phyloP scores from a whole-genome alignment of 2,113 vertebrate genomes.

The Ariopsis seemanni region DNA sequence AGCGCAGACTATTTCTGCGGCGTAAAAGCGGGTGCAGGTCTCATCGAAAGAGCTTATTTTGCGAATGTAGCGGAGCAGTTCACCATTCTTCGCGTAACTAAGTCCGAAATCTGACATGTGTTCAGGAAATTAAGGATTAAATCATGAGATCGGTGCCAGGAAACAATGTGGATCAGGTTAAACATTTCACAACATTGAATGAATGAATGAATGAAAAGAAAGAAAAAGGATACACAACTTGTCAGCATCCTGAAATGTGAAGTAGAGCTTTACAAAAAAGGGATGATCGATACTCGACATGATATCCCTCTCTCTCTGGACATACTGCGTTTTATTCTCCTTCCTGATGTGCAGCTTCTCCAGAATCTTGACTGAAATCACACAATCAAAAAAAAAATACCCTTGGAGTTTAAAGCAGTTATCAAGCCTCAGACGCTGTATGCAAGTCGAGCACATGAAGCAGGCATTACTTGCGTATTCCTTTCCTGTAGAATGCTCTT shows the following conservation, averaged over 20 bases:
- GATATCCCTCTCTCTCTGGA: slow-evolving; percentile 94
- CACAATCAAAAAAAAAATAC: slow-evolving; percentile 37
- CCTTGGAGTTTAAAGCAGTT: neutral
- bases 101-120: slow-evolving; percentile 90
- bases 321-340: slow-evolving; percentile 96
- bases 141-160: neutral
- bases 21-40: slow-evolving; percentile 97
- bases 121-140: slow-evolving; percentile 62
- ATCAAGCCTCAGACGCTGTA: neutral
- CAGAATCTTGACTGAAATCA: slow-evolving; percentile 91
- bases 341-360: slow-evolving; percentile 98
- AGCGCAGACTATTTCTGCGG: slow-evolving; percentile 93
- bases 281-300: slow-evolving; percentile 96
- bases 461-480: slow-evolving; percentile 94
- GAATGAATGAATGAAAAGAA: neutral
- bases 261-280: slow-evolving; percentile 98
- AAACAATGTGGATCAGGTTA: neutral
- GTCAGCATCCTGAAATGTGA: slow-evolving; percentile 98
- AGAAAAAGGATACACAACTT: slow-evolving; percentile 94
- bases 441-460: neutral
- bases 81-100: slow-evolving; percentile 98
- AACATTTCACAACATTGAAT: neutral
- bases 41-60: slow-evolving; percentile 99
- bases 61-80: slow-evolving; percentile 96
- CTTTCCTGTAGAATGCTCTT: slow-evolving; percentile 88